Conservation (phyloP, 53 echinoderm and acorn worm species). For the Astropecten irregularis region DNA sequence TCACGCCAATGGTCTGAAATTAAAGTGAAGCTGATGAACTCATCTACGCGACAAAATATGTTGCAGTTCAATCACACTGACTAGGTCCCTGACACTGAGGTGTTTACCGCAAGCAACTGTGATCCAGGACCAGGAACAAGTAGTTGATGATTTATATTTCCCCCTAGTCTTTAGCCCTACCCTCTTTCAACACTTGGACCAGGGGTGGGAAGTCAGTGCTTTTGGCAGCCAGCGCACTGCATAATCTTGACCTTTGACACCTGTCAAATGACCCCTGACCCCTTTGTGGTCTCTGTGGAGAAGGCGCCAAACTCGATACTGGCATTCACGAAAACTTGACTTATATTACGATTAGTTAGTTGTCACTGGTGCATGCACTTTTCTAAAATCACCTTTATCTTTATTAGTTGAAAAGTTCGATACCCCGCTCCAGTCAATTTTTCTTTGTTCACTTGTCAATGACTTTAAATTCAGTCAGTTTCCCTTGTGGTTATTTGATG, state of each 20-base stretch:
- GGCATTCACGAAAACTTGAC: constrained; percentile 53
- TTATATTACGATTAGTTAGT: no score
- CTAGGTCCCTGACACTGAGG: neutral
- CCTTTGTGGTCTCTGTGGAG: neutral
- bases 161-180: neutral
- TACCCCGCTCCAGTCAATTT: no score
- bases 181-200: constrained; percentile 27
- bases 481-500: no score
- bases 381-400: no score
- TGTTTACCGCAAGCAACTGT: neutral
- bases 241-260: constrained; percentile 32
- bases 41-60: neutral
- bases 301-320: constrained; percentile 41
- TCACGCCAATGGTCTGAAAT: neutral
- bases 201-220: neutral
- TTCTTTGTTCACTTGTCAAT: no score
- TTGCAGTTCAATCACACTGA: neutral
- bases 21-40: neutral
- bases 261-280: constrained; percentile 41
- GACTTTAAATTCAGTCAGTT: no score
- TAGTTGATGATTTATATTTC: neutral
- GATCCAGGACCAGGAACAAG: neutral
- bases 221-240: constrained; percentile 15
- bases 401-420: no score
- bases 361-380: no score